Base-by-base conservation (phyloP, 2,888 invertebrate genomes). In the Cephalotes varians region DNA sequence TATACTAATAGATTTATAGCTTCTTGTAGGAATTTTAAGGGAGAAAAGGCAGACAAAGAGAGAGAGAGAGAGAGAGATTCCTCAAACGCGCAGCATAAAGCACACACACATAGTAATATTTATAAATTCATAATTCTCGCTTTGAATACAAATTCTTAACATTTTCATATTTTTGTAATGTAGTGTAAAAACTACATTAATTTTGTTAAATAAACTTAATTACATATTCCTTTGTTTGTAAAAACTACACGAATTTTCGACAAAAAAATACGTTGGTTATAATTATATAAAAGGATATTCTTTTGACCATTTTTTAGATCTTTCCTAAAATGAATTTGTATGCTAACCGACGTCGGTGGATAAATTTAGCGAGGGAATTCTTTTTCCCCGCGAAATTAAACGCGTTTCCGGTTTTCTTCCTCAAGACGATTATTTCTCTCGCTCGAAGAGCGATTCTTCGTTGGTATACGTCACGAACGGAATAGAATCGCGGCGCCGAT, bases 351-450 rank as follows among this genome's bases (percentile, higher is more conserved):
- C 9, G 37, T 4, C 12, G 18, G 44, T 21, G 9, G 25, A 37
- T 65, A 76, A 76, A 76, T 76, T 51, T 49, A 25, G 37, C 49
- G 60, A 25, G 37, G 44, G 2, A 49, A 49, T 49, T 37, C 28
- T 76, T 21, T 37, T 65, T 31, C 44, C 12, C 37, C 25, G 18
- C 25, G 4, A 49, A 76, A 76, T 76, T 76, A 65, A 76, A 65
- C 65, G 49, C 74, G 25, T 49, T 76, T 51, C 28, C 37, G 49
- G 47, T 65, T 64, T 37, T 37, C 49, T 64, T n/a, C 34, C 49
- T 60, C 62, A 15, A 49, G 62, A n/a, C 74, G 65, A 76, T 76
- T 76, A 76, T 76, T 76, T 51, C 65, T 65, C 65, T n/a, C n/a
- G n/a, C n/a, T n/a, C n/a, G n/a, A n/a, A 21, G 49, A 49, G 12